Percentiles rank a stretch among this genome's conserved stretches.
These are phyloP conservation scores for Glandiceps talaboti DNA, from an alignment of 53 echinoderm and acorn worm species.

Conservation along the genomic window DNA sequence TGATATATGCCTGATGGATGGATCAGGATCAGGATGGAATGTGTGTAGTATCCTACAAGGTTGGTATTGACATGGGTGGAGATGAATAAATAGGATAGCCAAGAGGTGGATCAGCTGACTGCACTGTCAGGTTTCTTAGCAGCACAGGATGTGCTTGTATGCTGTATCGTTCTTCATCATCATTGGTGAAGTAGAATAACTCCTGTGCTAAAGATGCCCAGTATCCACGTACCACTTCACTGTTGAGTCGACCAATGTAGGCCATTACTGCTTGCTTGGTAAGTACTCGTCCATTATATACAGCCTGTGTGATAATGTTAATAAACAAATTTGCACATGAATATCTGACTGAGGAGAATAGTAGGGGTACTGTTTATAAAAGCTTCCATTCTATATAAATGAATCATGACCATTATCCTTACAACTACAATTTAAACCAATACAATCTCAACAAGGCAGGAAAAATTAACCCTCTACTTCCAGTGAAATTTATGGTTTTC, in stretches of 20 bases:
- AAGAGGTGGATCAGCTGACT: constrained; percentile 89
- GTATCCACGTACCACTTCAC: constrained; percentile 69
- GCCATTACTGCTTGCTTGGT: constrained; percentile 71
- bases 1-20: too few relatives aligned
- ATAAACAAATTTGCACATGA: too few relatives aligned
- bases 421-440: too few relatives aligned
- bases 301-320: too few relatives aligned
- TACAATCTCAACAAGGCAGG: too few relatives aligned
- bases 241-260: constrained; percentile 68
- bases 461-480: too few relatives aligned
- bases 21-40: too few relatives aligned
- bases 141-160: constrained; percentile 83
- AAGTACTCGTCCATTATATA: constrained; percentile 68
- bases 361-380: too few relatives aligned
- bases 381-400: too few relatives aligned
- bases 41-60: constrained; percentile 8
- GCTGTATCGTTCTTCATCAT: constrained; percentile 95
- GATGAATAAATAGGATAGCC: constrained; percentile 95
- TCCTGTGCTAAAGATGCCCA: constrained; percentile 84
- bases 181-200: constrained; percentile 92
- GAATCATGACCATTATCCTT: too few relatives aligned
- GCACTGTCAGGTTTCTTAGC: constrained; percentile 76
- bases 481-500: too few relatives aligned
- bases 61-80: constrained; percentile 52
- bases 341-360: too few relatives aligned